Evolutionary conservation across 1,140 invertebrate species (phyloP).

Genomic region (Drosophila kepulauana): DNA sequence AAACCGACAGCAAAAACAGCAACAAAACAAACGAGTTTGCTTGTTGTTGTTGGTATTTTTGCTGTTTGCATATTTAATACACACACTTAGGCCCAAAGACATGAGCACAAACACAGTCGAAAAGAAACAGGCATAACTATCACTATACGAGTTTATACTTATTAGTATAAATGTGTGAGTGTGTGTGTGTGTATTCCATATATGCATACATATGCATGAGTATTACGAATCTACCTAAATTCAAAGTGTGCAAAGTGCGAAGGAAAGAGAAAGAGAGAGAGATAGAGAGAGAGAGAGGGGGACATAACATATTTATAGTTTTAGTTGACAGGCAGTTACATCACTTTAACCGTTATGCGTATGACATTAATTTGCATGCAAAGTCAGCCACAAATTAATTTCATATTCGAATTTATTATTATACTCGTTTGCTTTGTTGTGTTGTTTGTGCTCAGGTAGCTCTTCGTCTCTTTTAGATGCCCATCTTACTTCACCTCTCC

Average conservation of each 20-base stretch:
- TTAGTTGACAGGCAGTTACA: constrained; percentile 70
- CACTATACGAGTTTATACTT: neutral
- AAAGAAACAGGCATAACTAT: constrained; percentile 19
- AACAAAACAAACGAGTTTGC: constrained; percentile 69
- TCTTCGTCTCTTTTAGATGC: neutral
- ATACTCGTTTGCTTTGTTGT: neutral
- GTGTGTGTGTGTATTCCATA: constrained; percentile 1
- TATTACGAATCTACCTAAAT: constrained; percentile 40
- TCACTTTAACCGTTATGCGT: constrained; percentile 78
- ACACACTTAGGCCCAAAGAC: constrained; percentile 30
- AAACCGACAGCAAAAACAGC: constrained; percentile 55
- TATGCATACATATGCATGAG: constrained; percentile 50
- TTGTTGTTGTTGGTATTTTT: constrained; percentile 41
- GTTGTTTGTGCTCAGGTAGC: neutral
- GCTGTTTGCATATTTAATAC: constrained; percentile 59
- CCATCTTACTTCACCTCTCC: neutral
- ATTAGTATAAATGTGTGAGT: too few species aligned
- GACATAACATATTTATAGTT: constrained; percentile 38
- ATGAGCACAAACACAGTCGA: constrained; percentile 7
- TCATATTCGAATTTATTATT: constrained; percentile 44
- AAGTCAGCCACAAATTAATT: constrained; percentile 66
- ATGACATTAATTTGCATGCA: constrained; percentile 78
- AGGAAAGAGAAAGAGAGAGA: neutral
- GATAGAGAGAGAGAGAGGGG: neutral
- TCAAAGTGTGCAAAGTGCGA: neutral